Conservation (phyloP, 2,888 invertebrate species). For the Rhyacophila evoluta region DNA sequence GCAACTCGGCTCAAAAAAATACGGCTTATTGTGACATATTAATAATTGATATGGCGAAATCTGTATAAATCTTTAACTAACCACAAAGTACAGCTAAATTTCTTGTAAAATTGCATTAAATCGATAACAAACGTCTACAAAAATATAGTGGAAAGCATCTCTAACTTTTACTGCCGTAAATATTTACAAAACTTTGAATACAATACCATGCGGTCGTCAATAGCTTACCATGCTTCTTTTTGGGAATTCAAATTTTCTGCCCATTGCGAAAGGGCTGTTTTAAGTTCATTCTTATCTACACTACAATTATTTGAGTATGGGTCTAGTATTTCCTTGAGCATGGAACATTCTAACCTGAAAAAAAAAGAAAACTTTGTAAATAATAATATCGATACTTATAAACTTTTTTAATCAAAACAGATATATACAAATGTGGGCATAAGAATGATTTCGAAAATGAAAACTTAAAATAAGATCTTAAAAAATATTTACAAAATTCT, state of each 20-base stretch:
- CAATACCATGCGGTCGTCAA: no score
- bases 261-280: conserved; percentile 37
- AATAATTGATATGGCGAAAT: no score
- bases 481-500: background rate
- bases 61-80: no score
- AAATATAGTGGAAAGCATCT: background rate
- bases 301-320: conserved; percentile 28
- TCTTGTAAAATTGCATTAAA: background rate
- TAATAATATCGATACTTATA: background rate
- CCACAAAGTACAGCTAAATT: background rate
- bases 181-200: background rate
- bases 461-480: background rate
- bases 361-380: background rate
- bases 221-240: conserved; percentile 34
- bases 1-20: background rate
- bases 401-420: background rate
- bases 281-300: conserved; percentile 30
- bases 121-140: background rate
- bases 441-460: background rate
- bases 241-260: conserved; percentile 30
- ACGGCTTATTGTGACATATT: no score
- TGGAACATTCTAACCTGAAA: conserved; percentile 38
- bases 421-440: background rate
- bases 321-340: conserved; percentile 37
- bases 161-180: background rate